Percentiles rank a stretch among this genome's conserved stretches.
These are phyloP conservation scores for Cheilosia impressa DNA, from an alignment of 2,888 invertebrate genomes.

Conservation along the genomic window DNA sequence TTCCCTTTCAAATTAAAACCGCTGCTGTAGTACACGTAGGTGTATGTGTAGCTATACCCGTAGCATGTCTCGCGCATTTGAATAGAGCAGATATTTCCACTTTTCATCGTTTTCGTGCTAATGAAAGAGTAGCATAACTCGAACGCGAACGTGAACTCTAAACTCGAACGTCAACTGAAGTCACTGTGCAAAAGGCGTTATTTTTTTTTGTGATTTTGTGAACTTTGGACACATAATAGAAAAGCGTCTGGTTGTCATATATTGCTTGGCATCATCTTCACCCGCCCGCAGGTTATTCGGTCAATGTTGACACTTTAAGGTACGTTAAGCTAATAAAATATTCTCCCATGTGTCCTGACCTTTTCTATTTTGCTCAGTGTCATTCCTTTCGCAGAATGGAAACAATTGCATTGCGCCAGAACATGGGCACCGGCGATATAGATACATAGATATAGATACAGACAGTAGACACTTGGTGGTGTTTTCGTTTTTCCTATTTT, in stretches of 20 bases:
- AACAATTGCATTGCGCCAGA: constrained; percentile 48
- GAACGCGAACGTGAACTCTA: background rate
- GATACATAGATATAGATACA: background rate
- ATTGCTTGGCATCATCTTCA: background rate
- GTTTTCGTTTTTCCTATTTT: background rate
- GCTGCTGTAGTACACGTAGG: background rate
- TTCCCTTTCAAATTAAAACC: background rate
- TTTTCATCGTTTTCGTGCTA: background rate
- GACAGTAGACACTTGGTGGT: constrained; percentile 12
- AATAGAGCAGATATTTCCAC: constrained; percentile 18
- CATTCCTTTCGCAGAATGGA: constrained; percentile 22
- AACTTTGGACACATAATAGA: background rate
- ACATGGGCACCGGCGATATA: background rate
- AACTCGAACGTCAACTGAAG: background rate
- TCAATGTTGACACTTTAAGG: constrained; percentile 55
- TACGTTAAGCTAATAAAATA: constrained; percentile 49
- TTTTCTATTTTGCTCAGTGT: constrained; percentile 42
- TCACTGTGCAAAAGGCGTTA: background rate
- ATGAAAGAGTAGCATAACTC: constrained; percentile 9
- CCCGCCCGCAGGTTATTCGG: background rate
- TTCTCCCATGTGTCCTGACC: constrained; percentile 53
- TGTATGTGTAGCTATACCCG: background rate
- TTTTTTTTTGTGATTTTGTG: background rate
- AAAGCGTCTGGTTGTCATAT: constrained; percentile 2
- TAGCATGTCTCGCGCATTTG: constrained; percentile 7